Base-by-base conservation (phyloP, 2,797 vertebrate genomes). In the Eurystomus glaucurus region DNA sequence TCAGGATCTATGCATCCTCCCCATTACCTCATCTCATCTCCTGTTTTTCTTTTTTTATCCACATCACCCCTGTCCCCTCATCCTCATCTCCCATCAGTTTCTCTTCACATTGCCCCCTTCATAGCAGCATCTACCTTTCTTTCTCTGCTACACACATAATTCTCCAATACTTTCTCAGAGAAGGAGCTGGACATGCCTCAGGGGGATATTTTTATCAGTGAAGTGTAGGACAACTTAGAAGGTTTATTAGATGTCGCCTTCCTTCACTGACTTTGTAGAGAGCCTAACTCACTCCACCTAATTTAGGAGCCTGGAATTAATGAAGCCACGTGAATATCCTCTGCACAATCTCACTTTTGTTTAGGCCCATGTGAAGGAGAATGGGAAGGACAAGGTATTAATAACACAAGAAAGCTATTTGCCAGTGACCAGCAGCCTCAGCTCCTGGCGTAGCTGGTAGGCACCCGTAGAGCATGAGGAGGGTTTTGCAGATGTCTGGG, bases 291-390 rank as follows among this genome's bases (percentile, higher is more conserved):
- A 3, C 35, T 91, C 39, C 57, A 66, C 21, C 39, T 78, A 52
- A 84, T 87, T 91, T 91, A 70, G 80, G 54, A 75, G n/a, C 48
- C 62, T 81, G 55, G 75, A 89, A 84, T 87, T 82, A 91, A 94
- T 79, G 78, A 93, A 82, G 46, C 28, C 33, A 45, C 2, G 0
- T 54, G 46, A 90, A 79, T 85, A 91, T 37, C 58, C 33, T 87
- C 85, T 85, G 74, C 66, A 85, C 41, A 64, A 48, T 45, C 54
- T 78, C 74, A 82, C 58, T 81, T 92, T 48, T 82, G 22, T 85
- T 83, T 88, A 76, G 39, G 45, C n/a, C 70, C n/a, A 18, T 28
- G n/a, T 3, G 10, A 93, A 89, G 66, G 54, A 94, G 58, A 84
- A 33, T 52, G 28, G 41, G 46, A 82, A 92, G 75, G 81, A 92